A percentile compares a stretch with the other conserved stretches of the same genome.
Evolutionary conservation across 2,797 vertebrate species (phyloP).

Genomic region (Sebastes iracundus): DNA sequence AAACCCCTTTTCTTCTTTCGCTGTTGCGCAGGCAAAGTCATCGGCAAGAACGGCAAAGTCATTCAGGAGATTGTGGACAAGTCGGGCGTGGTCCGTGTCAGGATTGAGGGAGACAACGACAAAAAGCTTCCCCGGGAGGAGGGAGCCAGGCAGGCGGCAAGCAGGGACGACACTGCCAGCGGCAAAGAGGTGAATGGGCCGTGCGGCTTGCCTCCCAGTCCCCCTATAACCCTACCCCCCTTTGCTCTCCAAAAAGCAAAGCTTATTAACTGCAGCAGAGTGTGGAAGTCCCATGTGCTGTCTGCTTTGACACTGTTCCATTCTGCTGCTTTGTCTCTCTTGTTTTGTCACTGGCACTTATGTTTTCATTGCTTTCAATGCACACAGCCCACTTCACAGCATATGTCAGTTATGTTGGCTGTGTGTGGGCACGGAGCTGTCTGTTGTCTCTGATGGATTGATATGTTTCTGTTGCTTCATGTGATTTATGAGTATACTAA

Average conservation of each 20-base stretch:
- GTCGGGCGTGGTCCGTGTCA: conserved; percentile 92
- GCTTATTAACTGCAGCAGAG: conserved; percentile 10
- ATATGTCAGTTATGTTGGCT: conserved; percentile 19
- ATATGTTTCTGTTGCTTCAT: conserved; percentile 20
- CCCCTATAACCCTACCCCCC: neutral
- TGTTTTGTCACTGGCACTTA: conserved; percentile 24
- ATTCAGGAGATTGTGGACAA: conserved; percentile 97
- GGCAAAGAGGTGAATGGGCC: conserved; percentile 83
- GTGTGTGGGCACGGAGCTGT: conserved; percentile 10
- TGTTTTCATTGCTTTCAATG: conserved; percentile 26
- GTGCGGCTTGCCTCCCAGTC: conserved; percentile 33
- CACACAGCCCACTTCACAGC: conserved; percentile 6
- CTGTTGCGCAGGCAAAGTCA: conserved; percentile 88
- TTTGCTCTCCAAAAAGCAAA: conserved; percentile 3
- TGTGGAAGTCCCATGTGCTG: conserved; percentile 27
- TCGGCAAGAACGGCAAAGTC: conserved; percentile 93
- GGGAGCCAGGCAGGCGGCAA: conserved; percentile 82
- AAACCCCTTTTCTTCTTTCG: neutral
- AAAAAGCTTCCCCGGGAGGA: conserved; percentile 93
- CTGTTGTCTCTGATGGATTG: conserved; percentile 12
- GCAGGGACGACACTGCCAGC: conserved; percentile 78
- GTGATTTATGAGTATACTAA: neutral
- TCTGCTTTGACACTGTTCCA: conserved; percentile 38
- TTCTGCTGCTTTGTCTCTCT: conserved; percentile 31
- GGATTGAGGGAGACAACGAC: conserved; percentile 94